Evolutionary conservation across 2,888 invertebrate genomes (phyloP), one percentile per base, ranked within the genome.

Genomic region (Amiota minor): DNA sequence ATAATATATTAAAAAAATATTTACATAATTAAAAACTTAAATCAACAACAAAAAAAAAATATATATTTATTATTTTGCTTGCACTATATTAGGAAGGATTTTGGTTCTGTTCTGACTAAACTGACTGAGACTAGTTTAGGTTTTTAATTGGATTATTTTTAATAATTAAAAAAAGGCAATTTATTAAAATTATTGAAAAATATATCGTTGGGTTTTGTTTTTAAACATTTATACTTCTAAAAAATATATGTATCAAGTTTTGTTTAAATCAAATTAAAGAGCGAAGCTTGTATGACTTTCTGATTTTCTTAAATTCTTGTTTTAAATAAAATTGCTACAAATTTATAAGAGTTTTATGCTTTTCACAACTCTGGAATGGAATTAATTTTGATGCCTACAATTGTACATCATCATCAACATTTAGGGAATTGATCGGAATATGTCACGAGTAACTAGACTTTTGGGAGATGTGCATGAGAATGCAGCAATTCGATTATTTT

Each of bases 61-160:
- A 4, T 35, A 6, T 35, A 4, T 4, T 35, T 6, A 4, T n/a
- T n/a, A 4, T 6, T 35, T 35, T 4, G 35, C 14, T 68, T 20
- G 50, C 50, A 68, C 49, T 68, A 50, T 35, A 23, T 68, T 16
- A 68, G 67, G 50, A 68, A 68, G 50, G 20, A 50, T 68, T 23
- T 35, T 20, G 20, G 50, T 68, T 68, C 23, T 14, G 23, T 68
- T 62, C 6, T 10, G 3, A 50, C 53, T 50, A 50, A n/a, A 12
- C n/a, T 50, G 53, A n/a, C 6, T 35, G 35, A 35, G 59, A 59
- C 59, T 65, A 64, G 47, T 11, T 64, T 64, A n/a, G 6, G n/a
- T 64, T 45, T 64, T 64, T 18, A 12, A 12, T 50, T 16, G 16
- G 49, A 9, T 14, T 14, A 45, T 62, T 18, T 23, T 62, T 35